Evolutionary conservation across 2,113 vertebrate species (phyloP).

Genomic region (Tapirus terrestris): DNA sequence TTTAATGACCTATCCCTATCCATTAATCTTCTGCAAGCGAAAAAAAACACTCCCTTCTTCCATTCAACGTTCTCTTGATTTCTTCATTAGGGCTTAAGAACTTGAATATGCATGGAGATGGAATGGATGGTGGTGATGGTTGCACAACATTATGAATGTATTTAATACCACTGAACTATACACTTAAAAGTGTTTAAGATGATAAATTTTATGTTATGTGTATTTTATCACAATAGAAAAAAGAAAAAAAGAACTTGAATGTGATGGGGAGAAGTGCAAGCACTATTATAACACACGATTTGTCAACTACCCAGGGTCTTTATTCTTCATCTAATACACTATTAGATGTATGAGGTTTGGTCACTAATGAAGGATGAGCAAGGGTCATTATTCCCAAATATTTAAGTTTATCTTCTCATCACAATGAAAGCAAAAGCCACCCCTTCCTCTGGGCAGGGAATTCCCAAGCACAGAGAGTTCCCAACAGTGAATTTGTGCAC

Average conservation of each 20-base stretch:
- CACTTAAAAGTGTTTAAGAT: background rate
- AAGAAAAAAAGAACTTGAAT: background rate
- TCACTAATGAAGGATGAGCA: background rate
- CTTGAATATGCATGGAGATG: background rate
- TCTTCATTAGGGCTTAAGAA: background rate
- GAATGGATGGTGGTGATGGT: background rate
- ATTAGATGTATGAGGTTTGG: background rate
- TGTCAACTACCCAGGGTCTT: background rate
- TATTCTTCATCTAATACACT: background rate
- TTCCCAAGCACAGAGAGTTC: background rate
- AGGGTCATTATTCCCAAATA: background rate
- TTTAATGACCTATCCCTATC: background rate
- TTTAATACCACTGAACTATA: background rate
- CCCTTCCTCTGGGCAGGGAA: background rate
- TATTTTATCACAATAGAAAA: background rate
- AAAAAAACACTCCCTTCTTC: background rate
- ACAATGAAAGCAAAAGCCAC: background rate
- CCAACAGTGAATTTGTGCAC: background rate
- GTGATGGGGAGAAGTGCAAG: background rate
- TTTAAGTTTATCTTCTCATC: background rate
- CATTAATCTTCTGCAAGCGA: background rate
- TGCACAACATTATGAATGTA: background rate
- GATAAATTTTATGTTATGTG: background rate
- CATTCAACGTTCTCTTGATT: background rate
- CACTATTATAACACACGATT: background rate